Percentiles rank a stretch among this genome's conserved stretches.
phyloP scores from a whole-genome alignment of 2,888 invertebrate species.

The Blastobasis adustella region DNA sequence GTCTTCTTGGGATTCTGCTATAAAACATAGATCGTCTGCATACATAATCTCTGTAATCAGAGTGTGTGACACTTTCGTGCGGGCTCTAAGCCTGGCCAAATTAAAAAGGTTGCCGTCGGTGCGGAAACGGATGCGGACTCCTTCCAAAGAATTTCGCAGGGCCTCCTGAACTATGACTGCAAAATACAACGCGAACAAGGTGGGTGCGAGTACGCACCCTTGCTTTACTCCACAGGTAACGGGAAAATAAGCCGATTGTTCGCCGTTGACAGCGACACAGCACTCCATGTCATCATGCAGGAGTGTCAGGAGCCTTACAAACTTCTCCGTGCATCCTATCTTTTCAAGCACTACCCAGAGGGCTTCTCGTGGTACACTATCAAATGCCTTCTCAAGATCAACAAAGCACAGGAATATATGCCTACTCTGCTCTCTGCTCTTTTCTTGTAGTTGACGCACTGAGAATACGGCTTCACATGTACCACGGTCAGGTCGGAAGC shows the following conservation, averaged over 20 bases:
- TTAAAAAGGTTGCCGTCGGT: constrained; percentile 8
- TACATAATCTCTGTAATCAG: too few species aligned
- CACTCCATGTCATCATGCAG: constrained; percentile 7
- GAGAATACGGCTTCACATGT: too few species aligned
- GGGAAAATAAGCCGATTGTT: constrained; percentile 1
- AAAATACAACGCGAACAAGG: background rate
- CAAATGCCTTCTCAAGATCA: too few species aligned
- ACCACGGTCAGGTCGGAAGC: constrained; percentile 7
- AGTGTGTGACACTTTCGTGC: too few species aligned
- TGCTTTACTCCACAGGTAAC: constrained; percentile 8
- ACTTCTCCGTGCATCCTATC: constrained; percentile 6
- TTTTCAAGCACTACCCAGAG: constrained; percentile 1
- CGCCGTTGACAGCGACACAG: constrained; percentile 9
- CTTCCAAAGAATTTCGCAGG: too few species aligned
- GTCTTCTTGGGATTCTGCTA: too few species aligned
- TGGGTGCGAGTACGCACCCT: constrained; percentile 9
- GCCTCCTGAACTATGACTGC: constrained; percentile 5
- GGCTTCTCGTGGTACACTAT: background rate
- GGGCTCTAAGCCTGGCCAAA: background rate
- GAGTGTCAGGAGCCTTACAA: constrained; percentile 1
- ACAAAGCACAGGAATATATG: background rate
- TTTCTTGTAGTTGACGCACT: constrained; percentile 8
- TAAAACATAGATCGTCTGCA: too few species aligned
- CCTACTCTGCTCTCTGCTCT: constrained; percentile 6
- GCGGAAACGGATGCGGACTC: constrained; percentile 7